These are phyloP conservation scores for Herminia tarsipennalis DNA, from an alignment of 2,888 invertebrate species.

Conservation along the genomic window DNA sequence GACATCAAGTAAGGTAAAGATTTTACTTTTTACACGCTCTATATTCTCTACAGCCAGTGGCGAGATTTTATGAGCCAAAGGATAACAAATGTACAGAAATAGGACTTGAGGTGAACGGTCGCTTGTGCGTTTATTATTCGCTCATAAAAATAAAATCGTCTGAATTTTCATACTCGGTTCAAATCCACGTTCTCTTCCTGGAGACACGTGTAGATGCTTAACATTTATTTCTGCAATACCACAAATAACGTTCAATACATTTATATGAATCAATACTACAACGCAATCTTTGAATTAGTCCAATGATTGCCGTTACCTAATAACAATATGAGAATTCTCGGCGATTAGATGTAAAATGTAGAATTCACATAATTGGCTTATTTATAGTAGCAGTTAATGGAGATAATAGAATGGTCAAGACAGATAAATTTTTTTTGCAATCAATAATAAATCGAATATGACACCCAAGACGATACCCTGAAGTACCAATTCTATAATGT, in stretches of 20 bases:
- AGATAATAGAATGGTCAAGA: no score
- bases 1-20: conserved; percentile 21
- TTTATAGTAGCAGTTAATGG: no score
- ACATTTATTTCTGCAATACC: conserved; percentile 2
- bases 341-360: no score
- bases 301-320: no score
- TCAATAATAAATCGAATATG: no score
- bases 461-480: no score
- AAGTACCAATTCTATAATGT: background rate
- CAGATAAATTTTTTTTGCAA: no score
- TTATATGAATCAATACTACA: background rate
- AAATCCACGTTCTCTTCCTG: conserved; percentile 23
- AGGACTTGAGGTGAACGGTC: conserved; percentile 66
- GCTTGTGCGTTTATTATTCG: conserved; percentile 56
- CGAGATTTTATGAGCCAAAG: conserved; percentile 51
- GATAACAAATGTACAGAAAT: conserved; percentile 53
- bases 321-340: no score
- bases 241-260: background rate
- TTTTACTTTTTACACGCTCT: conserved; percentile 18
- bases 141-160: conserved; percentile 66
- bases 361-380: no score
- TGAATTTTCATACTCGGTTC: conserved; percentile 31
- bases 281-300: no score
- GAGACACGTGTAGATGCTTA: conserved; percentile 24
- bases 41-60: conserved; percentile 37